These are phyloP conservation scores for Bombus terrestris DNA, from an alignment of 1,140 invertebrate genomes.

Conservation along the genomic window DNA sequence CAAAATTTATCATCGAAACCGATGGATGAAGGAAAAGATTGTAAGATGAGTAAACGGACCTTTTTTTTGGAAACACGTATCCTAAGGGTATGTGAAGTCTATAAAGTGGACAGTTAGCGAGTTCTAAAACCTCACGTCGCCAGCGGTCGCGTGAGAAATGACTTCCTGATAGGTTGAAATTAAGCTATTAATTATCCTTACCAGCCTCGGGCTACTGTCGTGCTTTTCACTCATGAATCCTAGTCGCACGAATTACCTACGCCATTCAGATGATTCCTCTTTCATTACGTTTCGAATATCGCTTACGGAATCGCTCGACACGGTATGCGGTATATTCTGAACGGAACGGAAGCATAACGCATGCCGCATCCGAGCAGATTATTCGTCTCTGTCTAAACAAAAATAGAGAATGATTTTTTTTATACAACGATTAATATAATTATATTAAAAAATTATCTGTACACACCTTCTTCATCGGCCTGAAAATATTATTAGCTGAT, in stretches of 20 bases:
- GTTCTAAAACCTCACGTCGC: conserved; percentile 40
- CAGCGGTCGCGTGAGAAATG: conserved; percentile 67
- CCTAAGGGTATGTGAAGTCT: neutral
- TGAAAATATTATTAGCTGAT: too few species aligned
- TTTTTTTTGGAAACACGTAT: neutral
- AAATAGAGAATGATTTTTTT: neutral
- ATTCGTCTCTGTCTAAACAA: neutral
- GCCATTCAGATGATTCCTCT: conserved; percentile 36
- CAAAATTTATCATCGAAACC: neutral
- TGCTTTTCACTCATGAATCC: conserved; percentile 48
- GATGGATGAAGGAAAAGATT: neutral
- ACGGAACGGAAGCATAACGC: neutral
- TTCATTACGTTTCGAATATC: conserved; percentile 18
- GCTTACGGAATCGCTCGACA: neutral
- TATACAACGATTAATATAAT: neutral
- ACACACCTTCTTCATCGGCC: too few species aligned
- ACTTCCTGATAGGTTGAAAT: conserved; percentile 79
- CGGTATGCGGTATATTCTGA: neutral
- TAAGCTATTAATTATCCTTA: conserved; percentile 78
- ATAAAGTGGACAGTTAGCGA: conserved; percentile 24
- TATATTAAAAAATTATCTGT: neutral
- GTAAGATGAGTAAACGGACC: too few species aligned
- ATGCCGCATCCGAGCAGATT: neutral
- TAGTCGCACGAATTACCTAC: conserved; percentile 34
- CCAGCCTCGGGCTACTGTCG: conserved; percentile 54